A percentile compares a stretch with the other conserved stretches of the same genome.
These are phyloP conservation scores for Agriopis aurantiaria DNA, from an alignment of 2,888 invertebrate genomes.

Conservation along the genomic window DNA sequence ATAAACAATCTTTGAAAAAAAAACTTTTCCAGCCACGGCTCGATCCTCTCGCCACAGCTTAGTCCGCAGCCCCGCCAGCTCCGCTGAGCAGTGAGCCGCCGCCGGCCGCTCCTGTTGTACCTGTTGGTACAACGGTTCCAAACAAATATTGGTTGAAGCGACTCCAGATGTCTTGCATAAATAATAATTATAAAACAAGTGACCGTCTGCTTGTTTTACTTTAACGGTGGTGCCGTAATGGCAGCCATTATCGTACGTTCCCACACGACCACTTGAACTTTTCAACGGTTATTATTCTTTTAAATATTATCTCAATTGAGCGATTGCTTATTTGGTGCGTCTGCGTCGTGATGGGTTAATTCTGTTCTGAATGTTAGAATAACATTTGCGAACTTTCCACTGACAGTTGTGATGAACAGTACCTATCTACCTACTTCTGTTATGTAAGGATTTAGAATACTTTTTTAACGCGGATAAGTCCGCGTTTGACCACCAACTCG, in stretches of 20 bases:
- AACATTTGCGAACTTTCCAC: conserved; percentile 4
- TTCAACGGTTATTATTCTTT: conserved; percentile 8
- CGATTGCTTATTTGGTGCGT: conserved; percentile 16
- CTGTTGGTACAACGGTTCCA: too few relatives aligned
- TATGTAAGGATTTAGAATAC: too few relatives aligned
- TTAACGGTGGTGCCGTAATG: conserved; percentile 1
- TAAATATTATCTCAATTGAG: conserved; percentile 16
- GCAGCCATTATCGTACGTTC: conserved; percentile 3
- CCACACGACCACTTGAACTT: conserved; percentile 18
- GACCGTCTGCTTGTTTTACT: not conserved
- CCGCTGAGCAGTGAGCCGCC: too few relatives aligned
- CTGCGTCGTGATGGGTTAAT: conserved; percentile 12
- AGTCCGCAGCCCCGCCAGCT: too few relatives aligned
- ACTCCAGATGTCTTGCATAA: conserved; percentile 11
- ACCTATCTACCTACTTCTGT: too few relatives aligned
- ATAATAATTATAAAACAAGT: conserved; percentile 6
- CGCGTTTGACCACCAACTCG: too few relatives aligned
- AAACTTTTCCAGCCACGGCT: too few relatives aligned
- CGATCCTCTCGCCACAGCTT: too few relatives aligned
- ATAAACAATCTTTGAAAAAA: too few relatives aligned
- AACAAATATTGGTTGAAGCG: conserved; percentile 9
- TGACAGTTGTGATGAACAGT: not conserved
- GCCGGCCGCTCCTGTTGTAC: too few relatives aligned
- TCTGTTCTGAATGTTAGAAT: conserved; percentile 8
- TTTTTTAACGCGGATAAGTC: too few relatives aligned